These are phyloP conservation scores for Chloropsis cyanopogon DNA, from an alignment of 2,113 vertebrate species.

Conservation along the genomic window DNA sequence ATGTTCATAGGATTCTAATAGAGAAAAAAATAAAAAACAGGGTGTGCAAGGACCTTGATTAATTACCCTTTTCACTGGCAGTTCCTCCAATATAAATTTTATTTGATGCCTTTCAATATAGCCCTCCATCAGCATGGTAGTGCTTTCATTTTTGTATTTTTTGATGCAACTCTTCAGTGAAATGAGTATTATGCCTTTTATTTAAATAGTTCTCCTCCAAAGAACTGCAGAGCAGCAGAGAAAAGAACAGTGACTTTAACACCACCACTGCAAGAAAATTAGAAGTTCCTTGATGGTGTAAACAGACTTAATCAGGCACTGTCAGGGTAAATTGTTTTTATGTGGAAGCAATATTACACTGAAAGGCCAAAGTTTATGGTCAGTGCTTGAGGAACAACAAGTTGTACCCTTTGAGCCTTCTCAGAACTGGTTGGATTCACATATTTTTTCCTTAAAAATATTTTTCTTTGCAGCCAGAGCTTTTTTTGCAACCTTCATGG, in stretches of 20 bases:
- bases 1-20: constrained; percentile 5
- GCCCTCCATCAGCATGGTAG: neutral
- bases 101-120: neutral
- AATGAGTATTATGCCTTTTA: neutral
- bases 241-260: neutral
- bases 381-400: neutral
- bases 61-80: constrained; percentile 14
- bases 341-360: neutral
- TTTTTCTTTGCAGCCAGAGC: neutral
- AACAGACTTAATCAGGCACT: neutral
- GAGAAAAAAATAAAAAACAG: neutral
- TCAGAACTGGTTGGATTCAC: neutral
- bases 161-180: neutral
- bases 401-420: neutral
- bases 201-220: neutral
- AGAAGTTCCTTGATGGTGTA: neutral
- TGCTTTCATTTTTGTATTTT: neutral
- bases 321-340: neutral
- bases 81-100: constrained; percentile 4
- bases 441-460: neutral
- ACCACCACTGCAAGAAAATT: neutral
- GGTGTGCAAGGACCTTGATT: neutral
- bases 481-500: neutral
- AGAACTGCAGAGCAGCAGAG: neutral
- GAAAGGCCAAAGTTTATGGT: neutral